Base-by-base conservation (phyloP, 2,797 vertebrate species). In the Hypotaenidia okinawae region DNA sequence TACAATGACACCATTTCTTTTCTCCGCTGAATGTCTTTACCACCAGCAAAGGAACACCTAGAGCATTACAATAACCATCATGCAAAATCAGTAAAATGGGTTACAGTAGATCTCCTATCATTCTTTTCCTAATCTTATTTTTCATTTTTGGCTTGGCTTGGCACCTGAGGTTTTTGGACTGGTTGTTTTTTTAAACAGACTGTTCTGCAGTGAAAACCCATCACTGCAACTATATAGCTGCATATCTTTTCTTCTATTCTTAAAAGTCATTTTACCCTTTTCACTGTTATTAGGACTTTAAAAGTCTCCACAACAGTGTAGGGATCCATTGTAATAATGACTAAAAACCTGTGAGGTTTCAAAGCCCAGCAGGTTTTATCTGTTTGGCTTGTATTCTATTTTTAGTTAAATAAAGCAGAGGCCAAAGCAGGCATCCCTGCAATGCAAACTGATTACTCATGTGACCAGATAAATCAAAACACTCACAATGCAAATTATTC, bases 251-350 rank as follows among this genome's bases (percentile, higher is more conserved):
- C 25, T 37, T 47, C 21, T 9, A 28, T 77, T 93, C 67, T 69
- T 69, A 76, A 97, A 93, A 88, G 68, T 51, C 52, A 22, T 15
- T 37, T 93, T 89, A 84, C 43, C 27, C 13, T 95, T 88, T 84
- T 51, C 67, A 45, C 16, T 57, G 43, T 13, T 59, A 2, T 45
- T 16, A 63, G 47, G 63, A 84, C 52, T 92, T 93, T n/a, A 57
- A 51, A 93, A 76, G 39, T 73, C 63, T 92, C 74, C 88, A 91
- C 55, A 91, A 39, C 80, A 92, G 67, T 67, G 84, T 67, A 79
- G 87, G 83, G 80, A 95, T 59, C 33, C 41, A 88, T 93, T 79
- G 55, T 47, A 79, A 84, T 84, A 82, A 89, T 10, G 28, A 30
- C 30, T 89, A 85, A 91, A 93, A 74, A 84, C 51, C 54, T 74